Percentiles rank a stretch among this genome's conserved stretches.
These are phyloP conservation scores for Limnephilus auricula DNA, from an alignment of 2,888 invertebrate species.

Conservation along the genomic window DNA sequence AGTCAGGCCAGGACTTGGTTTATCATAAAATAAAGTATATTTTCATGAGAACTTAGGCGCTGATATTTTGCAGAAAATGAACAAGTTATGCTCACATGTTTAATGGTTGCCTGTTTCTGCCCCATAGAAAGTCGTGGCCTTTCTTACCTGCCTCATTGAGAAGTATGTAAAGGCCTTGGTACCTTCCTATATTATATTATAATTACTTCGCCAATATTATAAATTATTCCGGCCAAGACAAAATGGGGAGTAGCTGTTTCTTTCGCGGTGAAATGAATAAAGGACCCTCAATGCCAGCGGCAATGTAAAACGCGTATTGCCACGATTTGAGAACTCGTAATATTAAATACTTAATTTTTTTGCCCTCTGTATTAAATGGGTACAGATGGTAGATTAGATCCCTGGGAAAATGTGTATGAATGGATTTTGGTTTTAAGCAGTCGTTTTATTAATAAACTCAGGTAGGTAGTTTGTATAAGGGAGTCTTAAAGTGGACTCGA, in stretches of 20 bases:
- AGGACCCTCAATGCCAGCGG: conserved; percentile 31
- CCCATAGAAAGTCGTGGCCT: conserved; percentile 13
- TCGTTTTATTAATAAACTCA: not conserved
- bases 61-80: too few relatives aligned
- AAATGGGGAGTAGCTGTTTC: conserved; percentile 44
- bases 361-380: not conserved
- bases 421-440: not conserved
- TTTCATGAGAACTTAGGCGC: too few relatives aligned
- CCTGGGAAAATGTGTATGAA: conserved; percentile 22
- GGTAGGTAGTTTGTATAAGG: not conserved
- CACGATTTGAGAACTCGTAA: conserved; percentile 25
- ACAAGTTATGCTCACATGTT: not conserved
- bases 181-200: conserved; percentile 11
- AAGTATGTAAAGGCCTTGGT: conserved; percentile 16
- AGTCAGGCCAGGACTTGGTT: too few relatives aligned
- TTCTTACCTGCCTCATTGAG: conserved; percentile 46
- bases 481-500: not conserved
- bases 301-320: conserved; percentile 26
- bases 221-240: conserved; percentile 45
- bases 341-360: conserved; percentile 6
- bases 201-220: conserved; percentile 39
- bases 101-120: not conserved
- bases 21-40: too few relatives aligned
- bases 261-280: conserved; percentile 43
- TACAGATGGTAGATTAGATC: conserved; percentile 38